Evolutionary conservation across 37 sponge, comb jelly and placozoan species (phyloP).

Genomic region (Corticium candelabrum): DNA sequence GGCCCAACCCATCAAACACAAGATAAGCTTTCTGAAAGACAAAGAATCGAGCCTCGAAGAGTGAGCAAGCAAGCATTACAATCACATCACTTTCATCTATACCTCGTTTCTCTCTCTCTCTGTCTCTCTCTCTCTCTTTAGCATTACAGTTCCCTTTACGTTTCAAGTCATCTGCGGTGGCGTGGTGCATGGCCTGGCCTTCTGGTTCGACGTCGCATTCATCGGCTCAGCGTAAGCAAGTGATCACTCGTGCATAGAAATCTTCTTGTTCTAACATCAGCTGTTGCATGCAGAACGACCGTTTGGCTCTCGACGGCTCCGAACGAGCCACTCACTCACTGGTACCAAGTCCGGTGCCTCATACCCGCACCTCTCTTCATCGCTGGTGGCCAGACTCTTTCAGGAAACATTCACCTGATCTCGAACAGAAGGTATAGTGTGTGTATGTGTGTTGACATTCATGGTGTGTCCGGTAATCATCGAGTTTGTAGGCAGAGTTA

Average conservation of each 20-base stretch:
- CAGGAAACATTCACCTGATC: conserved; percentile 50
- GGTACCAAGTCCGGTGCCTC: conserved; percentile 98
- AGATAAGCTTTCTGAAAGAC: conserved; percentile 62
- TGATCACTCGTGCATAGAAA: background rate
- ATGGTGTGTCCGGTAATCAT: background rate
- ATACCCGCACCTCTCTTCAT: conserved; percentile 65
- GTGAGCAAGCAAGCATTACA: conserved; percentile 14
- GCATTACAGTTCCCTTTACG: conserved; percentile 62
- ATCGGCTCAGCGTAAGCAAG: conserved; percentile 66
- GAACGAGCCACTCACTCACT: conserved; percentile 96
- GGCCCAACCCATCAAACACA: conserved; percentile 70
- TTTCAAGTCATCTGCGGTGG: conserved; percentile 46
- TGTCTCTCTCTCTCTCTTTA: background rate
- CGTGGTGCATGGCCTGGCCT: conserved; percentile 87
- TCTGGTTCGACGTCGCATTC: conserved; percentile 98
- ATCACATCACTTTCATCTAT: background rate
- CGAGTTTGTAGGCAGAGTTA: conserved; percentile 66
- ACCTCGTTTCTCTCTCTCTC: background rate
- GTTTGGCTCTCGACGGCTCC: conserved; percentile 94
- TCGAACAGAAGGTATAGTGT: conserved; percentile 76
- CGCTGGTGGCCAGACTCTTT: conserved; percentile 46
- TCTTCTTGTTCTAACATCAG: background rate
- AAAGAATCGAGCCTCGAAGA: conserved; percentile 66
- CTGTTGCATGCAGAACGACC: conserved; percentile 26
- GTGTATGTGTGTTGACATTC: conserved; percentile 9